phyloP scores from a whole-genome alignment of 2,797 vertebrate genomes.

The Eupleurogrammus muticus region DNA sequence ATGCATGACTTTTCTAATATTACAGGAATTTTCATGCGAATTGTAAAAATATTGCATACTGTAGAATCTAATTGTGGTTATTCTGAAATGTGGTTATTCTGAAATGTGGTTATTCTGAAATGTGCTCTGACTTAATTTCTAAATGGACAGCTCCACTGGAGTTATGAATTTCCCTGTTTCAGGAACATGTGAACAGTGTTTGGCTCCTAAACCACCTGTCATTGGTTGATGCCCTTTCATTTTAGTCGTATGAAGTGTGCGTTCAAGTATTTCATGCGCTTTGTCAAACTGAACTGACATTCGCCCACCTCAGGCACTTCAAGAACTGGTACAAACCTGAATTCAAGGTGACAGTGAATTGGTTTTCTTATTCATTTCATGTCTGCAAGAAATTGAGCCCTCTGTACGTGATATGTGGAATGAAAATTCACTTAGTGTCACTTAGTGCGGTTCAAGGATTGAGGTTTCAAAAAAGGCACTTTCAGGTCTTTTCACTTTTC shows the following conservation, averaged over 20 bases:
- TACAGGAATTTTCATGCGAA: slow-evolving; percentile 3
- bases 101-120: slow-evolving; percentile 38
- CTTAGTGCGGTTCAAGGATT: slow-evolving; percentile 25
- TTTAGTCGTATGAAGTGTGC: slow-evolving; percentile 22
- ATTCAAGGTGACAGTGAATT: slow-evolving; percentile 12
- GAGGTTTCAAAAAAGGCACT: slow-evolving; percentile 68
- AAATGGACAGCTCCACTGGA: not conserved
- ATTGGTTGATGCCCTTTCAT: slow-evolving; percentile 29
- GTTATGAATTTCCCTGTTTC: slow-evolving; percentile 18
- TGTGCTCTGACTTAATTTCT: slow-evolving; percentile 19
- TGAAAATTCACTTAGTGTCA: slow-evolving; percentile 50
- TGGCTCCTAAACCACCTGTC: slow-evolving; percentile 42
- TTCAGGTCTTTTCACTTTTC: slow-evolving; percentile 33
- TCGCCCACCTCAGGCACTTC: slow-evolving; percentile 16
- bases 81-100: slow-evolving; percentile 28
- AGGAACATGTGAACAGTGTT: slow-evolving; percentile 38
- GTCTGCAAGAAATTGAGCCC: slow-evolving; percentile 8
- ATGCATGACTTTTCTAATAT: slow-evolving; percentile 1
- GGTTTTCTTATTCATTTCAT: not conserved
- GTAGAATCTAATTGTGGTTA: slow-evolving; percentile 1
- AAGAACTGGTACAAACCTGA: slow-evolving; percentile 24
- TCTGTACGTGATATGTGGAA: slow-evolving; percentile 44
- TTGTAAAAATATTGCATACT: not conserved
- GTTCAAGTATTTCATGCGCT: slow-evolving; percentile 21
- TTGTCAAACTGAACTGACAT: slow-evolving; percentile 16